Evolutionary conservation across 2,888 invertebrate genomes (phyloP), one percentile per base, ranked within the genome.

Genomic region (Drosophila melanocephala): DNA sequence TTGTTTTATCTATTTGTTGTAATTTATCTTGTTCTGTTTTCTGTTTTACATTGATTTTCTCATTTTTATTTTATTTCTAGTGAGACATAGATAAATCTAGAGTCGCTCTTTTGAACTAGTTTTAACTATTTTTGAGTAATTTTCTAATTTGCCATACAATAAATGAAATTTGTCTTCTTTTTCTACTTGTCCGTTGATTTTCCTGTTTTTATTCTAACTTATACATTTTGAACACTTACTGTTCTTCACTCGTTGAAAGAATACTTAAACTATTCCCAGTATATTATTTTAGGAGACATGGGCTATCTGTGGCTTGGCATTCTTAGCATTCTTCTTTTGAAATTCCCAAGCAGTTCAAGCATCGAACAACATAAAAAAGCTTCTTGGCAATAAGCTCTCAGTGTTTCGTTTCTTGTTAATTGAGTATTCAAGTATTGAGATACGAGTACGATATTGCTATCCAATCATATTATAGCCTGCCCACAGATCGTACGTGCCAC

Each of bases 401-500:
- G 28, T 10, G 28, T n/a, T n/a, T 53, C 37, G 58, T 50, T 47
- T 64, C 62, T 68, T 44, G 50, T 55, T 52, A 47, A 42, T 60
- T 68, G 51, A 35, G 47, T 39, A 56, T 51, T 59, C 39, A 57
- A 63, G 56, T 47, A 28, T 57, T 64, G 52, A 63, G 62, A 50
- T 60, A 58, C 33, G 22, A 57, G n/a, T 19, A 62, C 35, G 37
- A 55, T 52, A 69, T 50, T 28, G 30, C 32, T 35, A 70, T 57
- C 52, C 62, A 72, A 70, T 57, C 37, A 63, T 12, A n/a, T 39
- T 57, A 37, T 61, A 39, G 61, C 61, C 55, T 64, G 65, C 72
- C 79, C 75, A 75, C 79, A 63, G 65, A 72, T 78, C 52, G 78
- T 73, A 84, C 84, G 84, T 86, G 84, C 84, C 71, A 39, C 57